Percentiles rank a stretch among this genome's conserved stretches.
Conservation (phyloP, 2,888 invertebrate genomes). For the Hemithea aestivaria region DNA sequence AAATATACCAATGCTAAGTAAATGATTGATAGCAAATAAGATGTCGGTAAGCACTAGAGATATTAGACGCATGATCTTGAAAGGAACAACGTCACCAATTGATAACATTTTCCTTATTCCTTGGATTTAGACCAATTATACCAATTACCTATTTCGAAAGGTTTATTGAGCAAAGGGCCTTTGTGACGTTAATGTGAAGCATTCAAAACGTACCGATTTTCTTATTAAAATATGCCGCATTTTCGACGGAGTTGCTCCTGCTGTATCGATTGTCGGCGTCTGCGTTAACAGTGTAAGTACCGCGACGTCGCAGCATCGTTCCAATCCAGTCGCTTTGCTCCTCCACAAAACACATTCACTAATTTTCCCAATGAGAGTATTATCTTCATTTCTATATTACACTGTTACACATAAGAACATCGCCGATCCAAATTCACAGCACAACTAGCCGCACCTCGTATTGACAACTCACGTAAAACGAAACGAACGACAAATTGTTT, state of each 20-base stretch:
- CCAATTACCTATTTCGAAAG: neutral
- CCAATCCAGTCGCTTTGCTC: conserved; percentile 29
- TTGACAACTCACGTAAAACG: conserved; percentile 23
- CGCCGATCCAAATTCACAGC: conserved; percentile 19
- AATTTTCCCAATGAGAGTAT: conserved; percentile 6
- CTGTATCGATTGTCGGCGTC: conserved; percentile 46
- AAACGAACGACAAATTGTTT: conserved; percentile 42
- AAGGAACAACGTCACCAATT: conserved; percentile 6
- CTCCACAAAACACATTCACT: conserved; percentile 19
- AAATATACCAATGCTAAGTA: too few species aligned
- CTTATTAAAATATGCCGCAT: conserved; percentile 42
- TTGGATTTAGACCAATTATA: conserved; percentile 9
- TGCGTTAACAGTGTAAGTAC: conserved; percentile 68
- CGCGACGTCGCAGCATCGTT: conserved; percentile 66
- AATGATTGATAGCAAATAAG: conserved; percentile 2
- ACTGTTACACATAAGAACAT: conserved; percentile 17
- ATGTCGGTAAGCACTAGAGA: conserved; percentile 3
- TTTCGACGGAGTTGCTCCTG: conserved; percentile 42
- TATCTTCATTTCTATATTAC: conserved; percentile 25
- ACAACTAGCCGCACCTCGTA: conserved; percentile 29
- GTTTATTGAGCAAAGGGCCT: neutral
- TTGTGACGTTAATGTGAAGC: too few species aligned
- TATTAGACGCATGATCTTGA: conserved; percentile 14
- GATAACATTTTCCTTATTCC: conserved; percentile 3
- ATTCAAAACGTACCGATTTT: conserved; percentile 45